Base-by-base conservation (phyloP, 2,113 vertebrate genomes). In the Trachemys scripta region DNA sequence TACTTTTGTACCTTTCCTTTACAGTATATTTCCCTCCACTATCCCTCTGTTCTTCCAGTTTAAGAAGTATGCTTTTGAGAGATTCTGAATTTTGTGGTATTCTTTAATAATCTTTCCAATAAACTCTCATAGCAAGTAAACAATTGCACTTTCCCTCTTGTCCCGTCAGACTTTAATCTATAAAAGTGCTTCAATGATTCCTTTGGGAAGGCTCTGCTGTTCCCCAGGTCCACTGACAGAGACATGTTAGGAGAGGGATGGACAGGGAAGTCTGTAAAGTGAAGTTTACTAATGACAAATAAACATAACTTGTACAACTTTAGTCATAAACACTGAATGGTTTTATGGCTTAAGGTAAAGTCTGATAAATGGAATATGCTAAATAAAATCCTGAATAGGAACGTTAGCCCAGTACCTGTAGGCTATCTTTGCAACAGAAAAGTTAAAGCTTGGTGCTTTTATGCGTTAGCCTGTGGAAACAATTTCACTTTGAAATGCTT, bases 341-440 rank as follows among this genome's bases (percentile, higher is more conserved):
- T 97, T 98, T 98, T 98, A 98, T 98, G 95, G 98, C 98, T 99
- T 97, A 98, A 96, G 98, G 98, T 99, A 98, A 98, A 98, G 95
- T 97, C 50, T 98, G 98, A 98, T 97, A 98, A 99, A 99, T 99
- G 98, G 97, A 98, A 98, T 98, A 98, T 98, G 98, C 98, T 98
- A 97, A 98, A 95, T 97, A 96, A 98, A 97, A 97, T 95, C 88
- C 80, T 96, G 89, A 97, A 93, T 92, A 92, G 93, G 81, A 98
- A 80, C 91, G 54, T 91, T 97, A 96, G 82, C 89, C 90, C 90
- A 81, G 10, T 96, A 96, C 97, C 98, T 98, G 83, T 94, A 98
- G 98, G 98, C 98, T 95, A 94, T 98, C 95, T 91, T 92, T 98
- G 92, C 94, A 96, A 97, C 95, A 97, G 97, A 97, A 96, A 97